Conservation (phyloP, 1,140 invertebrate genomes). For the Pseudachorutes palmiensis region DNA sequence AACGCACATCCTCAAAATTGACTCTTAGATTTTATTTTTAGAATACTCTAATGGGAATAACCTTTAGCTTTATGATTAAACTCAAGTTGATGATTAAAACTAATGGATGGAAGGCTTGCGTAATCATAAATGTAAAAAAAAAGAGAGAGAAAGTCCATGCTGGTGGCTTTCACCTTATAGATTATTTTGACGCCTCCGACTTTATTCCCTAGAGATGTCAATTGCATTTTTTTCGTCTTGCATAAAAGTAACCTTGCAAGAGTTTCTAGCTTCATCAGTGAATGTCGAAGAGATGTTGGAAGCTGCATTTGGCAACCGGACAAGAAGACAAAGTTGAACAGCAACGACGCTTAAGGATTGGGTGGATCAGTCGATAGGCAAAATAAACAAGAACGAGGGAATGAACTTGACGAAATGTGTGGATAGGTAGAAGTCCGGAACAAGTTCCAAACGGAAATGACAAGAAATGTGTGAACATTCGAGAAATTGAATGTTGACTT, state of each 20-base stretch:
- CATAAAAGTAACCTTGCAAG: neutral
- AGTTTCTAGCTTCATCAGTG: neutral
- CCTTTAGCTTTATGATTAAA: too few relatives aligned
- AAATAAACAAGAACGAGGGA: neutral
- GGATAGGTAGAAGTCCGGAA: neutral
- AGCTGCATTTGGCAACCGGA: neutral
- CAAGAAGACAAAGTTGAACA: neutral
- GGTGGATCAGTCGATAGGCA: neutral
- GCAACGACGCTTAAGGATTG: neutral
- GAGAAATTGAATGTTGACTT: neutral
- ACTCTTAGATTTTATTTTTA: too few relatives aligned
- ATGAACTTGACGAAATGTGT: neutral
- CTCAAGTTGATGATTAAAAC: too few relatives aligned
- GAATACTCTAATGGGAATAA: too few relatives aligned
- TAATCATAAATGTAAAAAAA: neutral
- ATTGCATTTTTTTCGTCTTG: neutral
- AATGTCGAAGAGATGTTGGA: neutral
- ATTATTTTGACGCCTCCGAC: neutral
- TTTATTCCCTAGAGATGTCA: neutral
- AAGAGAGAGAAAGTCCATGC: neutral
- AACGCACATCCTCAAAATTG: too few relatives aligned
- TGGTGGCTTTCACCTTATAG: neutral
- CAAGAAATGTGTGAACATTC: neutral
- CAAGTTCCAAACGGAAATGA: neutral
- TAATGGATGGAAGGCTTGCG: too few relatives aligned